A percentile compares a stretch with the other conserved stretches of the same genome.
Evolutionary conservation across 2,797 vertebrate species (phyloP).

Genomic region (Chloroceryle inda): DNA sequence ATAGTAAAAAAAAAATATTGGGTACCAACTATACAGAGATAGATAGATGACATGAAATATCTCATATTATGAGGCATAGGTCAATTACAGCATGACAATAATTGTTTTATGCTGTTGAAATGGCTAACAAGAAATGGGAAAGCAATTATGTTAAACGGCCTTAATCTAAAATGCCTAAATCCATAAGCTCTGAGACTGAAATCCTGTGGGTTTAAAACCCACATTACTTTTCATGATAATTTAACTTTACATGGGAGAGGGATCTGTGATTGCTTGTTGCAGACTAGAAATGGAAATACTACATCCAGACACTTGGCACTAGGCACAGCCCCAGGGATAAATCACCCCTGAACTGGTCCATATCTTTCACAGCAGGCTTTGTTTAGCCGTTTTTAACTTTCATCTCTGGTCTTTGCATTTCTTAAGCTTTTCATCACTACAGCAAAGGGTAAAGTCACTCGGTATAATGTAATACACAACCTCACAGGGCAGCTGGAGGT

Average conservation of each 20-base stretch:
- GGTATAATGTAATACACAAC: neutral
- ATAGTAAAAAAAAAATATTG: neutral
- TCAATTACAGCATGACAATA: neutral
- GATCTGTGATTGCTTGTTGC: neutral
- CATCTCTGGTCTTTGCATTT: neutral
- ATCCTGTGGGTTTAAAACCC: neutral
- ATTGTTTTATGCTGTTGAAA: neutral
- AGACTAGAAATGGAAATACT: neutral
- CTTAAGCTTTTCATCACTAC: neutral
- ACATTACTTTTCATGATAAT: neutral
- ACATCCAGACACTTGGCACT: fast-evolving
- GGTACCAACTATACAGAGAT: neutral
- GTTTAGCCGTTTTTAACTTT: neutral
- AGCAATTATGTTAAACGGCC: neutral
- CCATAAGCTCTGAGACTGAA: neutral
- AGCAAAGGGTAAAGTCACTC: neutral
- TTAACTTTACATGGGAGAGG: neutral
- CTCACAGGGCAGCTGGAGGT: neutral
- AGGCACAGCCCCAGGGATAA: neutral
- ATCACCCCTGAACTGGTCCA: neutral
- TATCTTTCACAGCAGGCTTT: neutral
- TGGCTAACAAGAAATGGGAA: neutral
- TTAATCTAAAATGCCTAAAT: neutral
- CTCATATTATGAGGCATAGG: neutral
- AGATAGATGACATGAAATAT: neutral